Conservation (phyloP, 2,797 vertebrate species). For the Chromobotia macracanthus region DNA sequence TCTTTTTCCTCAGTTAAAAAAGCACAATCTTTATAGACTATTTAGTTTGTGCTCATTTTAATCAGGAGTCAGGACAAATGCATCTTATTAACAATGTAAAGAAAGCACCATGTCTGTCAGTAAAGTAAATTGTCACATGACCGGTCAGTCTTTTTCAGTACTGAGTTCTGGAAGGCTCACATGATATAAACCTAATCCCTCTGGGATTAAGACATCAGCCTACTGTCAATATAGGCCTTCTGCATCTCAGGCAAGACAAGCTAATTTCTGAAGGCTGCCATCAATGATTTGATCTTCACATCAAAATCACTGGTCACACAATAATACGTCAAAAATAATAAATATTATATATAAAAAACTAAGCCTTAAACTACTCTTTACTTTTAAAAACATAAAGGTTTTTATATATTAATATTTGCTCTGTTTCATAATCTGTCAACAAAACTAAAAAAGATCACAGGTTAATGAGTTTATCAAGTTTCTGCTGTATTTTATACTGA, state of each 20-base stretch:
- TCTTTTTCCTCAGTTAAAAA: too few relatives aligned
- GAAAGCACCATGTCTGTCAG: not conserved
- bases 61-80: not conserved
- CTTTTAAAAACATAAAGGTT: conserved; percentile 75
- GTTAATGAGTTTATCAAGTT: conserved; percentile 69
- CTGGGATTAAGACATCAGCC: not conserved
- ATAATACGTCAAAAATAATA: conserved; percentile 80
- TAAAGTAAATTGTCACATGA: too few relatives aligned
- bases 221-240: not conserved
- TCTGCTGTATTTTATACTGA: conserved; percentile 59
- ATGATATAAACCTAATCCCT: not conserved
- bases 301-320: not conserved
- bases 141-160: too few relatives aligned
- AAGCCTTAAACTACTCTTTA: conserved; percentile 77
- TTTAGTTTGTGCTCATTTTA: not conserved
- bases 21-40: not conserved
- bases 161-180: not conserved
- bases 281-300: too few relatives aligned
- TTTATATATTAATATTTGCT: conserved; percentile 64
- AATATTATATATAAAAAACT: conserved; percentile 78
- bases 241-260: not conserved
- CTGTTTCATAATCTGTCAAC: conserved; percentile 64
- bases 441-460: conserved; percentile 71
- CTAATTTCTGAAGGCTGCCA: not conserved
- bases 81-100: too few relatives aligned